Evolutionary conservation across 2,797 vertebrate genomes (phyloP).

Genomic region (Adrianichthys oophorus): DNA sequence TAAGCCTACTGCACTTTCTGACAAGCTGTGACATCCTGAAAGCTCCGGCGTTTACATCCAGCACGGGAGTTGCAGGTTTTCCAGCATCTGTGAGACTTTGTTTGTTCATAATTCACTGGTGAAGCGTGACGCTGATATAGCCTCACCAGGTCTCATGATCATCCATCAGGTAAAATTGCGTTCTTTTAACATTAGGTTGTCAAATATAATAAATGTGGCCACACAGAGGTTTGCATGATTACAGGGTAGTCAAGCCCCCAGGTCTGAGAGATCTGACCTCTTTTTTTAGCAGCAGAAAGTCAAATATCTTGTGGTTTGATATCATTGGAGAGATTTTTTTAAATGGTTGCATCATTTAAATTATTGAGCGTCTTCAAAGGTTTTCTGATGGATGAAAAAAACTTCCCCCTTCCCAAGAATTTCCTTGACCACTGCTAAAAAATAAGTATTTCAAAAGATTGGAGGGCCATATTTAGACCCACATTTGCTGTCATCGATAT

Average conservation of each 20-base stretch:
- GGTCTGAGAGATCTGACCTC: conserved; percentile 60
- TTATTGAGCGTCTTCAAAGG: conserved; percentile 1
- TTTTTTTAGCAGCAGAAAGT: conserved; percentile 29
- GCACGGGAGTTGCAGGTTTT: conserved; percentile 21
- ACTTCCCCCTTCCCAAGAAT: conserved; percentile 1
- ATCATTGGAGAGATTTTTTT: no score
- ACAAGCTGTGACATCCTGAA: conserved; percentile 38
- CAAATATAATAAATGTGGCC: conserved; percentile 71
- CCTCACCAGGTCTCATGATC: conserved; percentile 52
- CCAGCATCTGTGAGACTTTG: conserved; percentile 37
- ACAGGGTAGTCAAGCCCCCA: conserved; percentile 65
- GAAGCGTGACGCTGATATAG: conserved; percentile 48
- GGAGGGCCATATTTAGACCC: conserved; percentile 27
- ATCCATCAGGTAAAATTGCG: conserved; percentile 74
- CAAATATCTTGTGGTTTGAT: conserved; percentile 10
- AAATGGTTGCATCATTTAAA: no score
- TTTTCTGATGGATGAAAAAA: not conserved
- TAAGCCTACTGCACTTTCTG: conserved; percentile 30
- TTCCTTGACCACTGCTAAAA: conserved; percentile 17
- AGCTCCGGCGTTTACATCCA: conserved; percentile 34
- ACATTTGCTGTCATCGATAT: conserved; percentile 52
- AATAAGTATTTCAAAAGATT: conserved; percentile 5
- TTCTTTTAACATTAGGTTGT: conserved; percentile 66
- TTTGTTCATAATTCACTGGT: conserved; percentile 62
- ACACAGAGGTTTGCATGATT: conserved; percentile 67